Evolutionary conservation across 2,113 vertebrate species (phyloP), one percentile per base, ranked within the genome.

Genomic region (Toxostoma redivivum): DNA sequence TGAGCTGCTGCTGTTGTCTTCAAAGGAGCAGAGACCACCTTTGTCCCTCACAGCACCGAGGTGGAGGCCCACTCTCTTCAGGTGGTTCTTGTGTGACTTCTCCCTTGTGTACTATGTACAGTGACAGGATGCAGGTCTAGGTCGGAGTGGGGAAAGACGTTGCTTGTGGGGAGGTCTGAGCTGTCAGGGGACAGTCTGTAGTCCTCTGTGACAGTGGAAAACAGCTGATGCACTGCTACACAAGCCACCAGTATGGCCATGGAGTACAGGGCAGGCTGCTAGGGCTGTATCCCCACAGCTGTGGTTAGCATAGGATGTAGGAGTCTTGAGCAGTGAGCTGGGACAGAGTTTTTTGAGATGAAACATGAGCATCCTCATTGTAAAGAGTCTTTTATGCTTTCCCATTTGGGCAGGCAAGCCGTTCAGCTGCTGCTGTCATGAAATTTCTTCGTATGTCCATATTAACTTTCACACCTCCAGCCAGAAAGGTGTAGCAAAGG

Each of bases 161-260:
- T 74, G 23, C 7, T 86, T 14, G 3, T 53, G 21, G 11, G 14
- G 9, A 78, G 28, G 10, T 53, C n/a, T 66, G 51, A 38, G 13
- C 13, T 83, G n/a, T 27, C 28, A 48, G 15, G 35, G 11, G 53
- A 10, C 33, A 72, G 19, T 40, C 25, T 51, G 23, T 51, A 45
- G 25, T 47, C 21, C 13, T 45, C 21, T 0, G 2, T 16, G 25
- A 31, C 54, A 45, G 72, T 42, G 7, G 1, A 58, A 50, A 86
- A 22, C 27, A 71, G 38, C 13, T 2, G 3, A 24, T 12, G 22
- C 21, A 62, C 20, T 56, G 38, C 31, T 27, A 31, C 1, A 6
- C 33, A 71, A 92, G 40, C 25, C 13, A 37, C 35, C 0, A 1
- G 1, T 2, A 2, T 7, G 14, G 20, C 40, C 51, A 5, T 35